Evolutionary conservation across 37 sponge, comb jelly and placozoan species (phyloP), one percentile per base, ranked within the genome.

Genomic region (Cliona cf. orientalis): DNA sequence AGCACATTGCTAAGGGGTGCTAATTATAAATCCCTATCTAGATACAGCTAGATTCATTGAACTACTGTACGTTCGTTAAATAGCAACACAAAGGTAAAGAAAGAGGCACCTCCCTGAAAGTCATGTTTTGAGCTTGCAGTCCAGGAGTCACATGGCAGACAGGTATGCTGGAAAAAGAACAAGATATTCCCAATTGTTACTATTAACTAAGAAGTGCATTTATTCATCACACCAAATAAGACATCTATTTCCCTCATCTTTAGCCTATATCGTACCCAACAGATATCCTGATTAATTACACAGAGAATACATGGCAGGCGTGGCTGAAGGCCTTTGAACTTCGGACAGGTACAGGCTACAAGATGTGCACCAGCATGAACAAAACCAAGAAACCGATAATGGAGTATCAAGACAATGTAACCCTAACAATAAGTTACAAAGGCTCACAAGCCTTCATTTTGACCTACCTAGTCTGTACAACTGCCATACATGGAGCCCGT

Each of bases 111-210:
- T 31, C 46, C 46, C n/a, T 71, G 45, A 26, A 42, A n/a, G 2
- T 11, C 25, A 19, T 71, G 71, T 31, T 71, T 71, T 42, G 25
- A 44, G 71, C 44, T 31, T 42, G 46, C 42, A 45, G 71, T 19
- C 46, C 5, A 71, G 71, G 46, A 42, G 44, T 44, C 71, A 71
- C 71, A 3, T 45, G 71, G 71, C 25, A 71, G 2, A 42, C 71
- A 42, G 6, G 25, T 45, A 45, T 6, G 6, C 19, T 65, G 66
- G 6, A 65, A 65, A 36, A 65, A 65, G 33, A 31, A 3, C 14
- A 49, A 19, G 53, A 19, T 31, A 7, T 34, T 31, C 32, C 32
- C 26, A n/a, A 34, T 19, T 33, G 34, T 36, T 26, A 36, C 33
- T 65, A 19, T 31, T 32, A 65, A 6, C 66, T 34, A n/a, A 33